Evolutionary conservation across 1,140 invertebrate species (phyloP), one percentile per base, ranked within the genome.

Genomic region (Ridgeia piscesae): DNA sequence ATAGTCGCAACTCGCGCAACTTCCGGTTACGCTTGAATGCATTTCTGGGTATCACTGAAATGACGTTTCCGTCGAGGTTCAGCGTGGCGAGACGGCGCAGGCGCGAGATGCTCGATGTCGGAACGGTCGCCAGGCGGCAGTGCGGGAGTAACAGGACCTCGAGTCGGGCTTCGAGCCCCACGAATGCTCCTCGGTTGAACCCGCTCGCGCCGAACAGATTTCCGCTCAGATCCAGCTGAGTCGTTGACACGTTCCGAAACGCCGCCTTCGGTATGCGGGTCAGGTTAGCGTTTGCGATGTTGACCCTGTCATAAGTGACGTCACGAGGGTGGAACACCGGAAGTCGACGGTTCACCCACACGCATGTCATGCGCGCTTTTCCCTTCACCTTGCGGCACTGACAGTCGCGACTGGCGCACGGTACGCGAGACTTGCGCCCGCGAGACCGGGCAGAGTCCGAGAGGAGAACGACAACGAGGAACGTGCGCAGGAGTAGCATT

Each of bases 11-110:
- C 21, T 58, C 35, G 34, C 33, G 33, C 91, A 91, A 58, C 33
- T 91, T 35, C 33, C 33, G 35, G 34, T 42, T 91, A 33, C 33
- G 34, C 14, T 35, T 34, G 48, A 91, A 91, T 2, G 42, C 48
- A 34, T 34, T 33, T 34, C 48, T 35, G 34, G 11, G 11, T 48
- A 91, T 33, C 34, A 50, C 33, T 48, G 91, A 42, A 33, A 91
- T 91, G 4, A 21, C 17, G 91, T 91, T 91, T 35, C 91, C 48
- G 91, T 91, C 91, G 31, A 91, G 91, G 21, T 91, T 27, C 34
- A 91, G 91, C 21, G 48, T 50, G 14, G 34, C 42, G 34, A 91
- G 91, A 34, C 34, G 34, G 91, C 34, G 33, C 34, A 91, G 91
- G 48, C 48, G 34, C 34, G 35, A 35, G n/a, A 91, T 34, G 91